Percentiles rank a stretch among this genome's conserved stretches.
Conservation (phyloP, 2,797 vertebrate species). For the Scleropages formosus region DNA sequence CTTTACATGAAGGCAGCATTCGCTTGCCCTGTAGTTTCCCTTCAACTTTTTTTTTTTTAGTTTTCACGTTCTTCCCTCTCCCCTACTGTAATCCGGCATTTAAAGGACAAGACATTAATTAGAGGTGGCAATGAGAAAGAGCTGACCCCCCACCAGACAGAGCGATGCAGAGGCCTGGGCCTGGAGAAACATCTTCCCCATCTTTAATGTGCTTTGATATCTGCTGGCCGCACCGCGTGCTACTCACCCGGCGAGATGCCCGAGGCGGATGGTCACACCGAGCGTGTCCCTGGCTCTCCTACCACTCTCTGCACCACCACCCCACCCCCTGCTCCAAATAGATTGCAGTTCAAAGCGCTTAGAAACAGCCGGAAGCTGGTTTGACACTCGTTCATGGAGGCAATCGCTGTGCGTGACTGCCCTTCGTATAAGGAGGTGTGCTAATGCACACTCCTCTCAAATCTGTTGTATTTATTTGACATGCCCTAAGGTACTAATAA, state of each 20-base stretch:
- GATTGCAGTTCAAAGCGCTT: constrained; percentile 25
- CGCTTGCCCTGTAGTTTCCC: background rate
- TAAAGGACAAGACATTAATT: constrained; percentile 16
- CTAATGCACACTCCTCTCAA: background rate
- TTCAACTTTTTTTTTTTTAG: background rate
- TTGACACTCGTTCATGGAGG: constrained; percentile 3
- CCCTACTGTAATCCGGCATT: constrained; percentile 1
- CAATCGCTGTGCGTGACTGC: background rate
- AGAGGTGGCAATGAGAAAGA: constrained; percentile 18
- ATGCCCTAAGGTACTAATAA: background rate
- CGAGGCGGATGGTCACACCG: background rate
- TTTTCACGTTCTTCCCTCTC: background rate
- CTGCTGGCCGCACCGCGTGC: background rate
- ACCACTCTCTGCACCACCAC: background rate
- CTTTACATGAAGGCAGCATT: background rate
- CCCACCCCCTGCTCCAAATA: background rate
- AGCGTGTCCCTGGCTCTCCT: constrained; percentile 10
- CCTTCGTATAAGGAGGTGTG: background rate
- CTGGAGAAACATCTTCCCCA: background rate
- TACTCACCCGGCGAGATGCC: background rate
- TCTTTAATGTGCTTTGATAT: constrained; percentile 27
- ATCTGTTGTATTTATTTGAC: background rate
- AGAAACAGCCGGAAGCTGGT: constrained; percentile 25
- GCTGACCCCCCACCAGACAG: constrained; percentile 13
- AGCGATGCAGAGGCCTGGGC: background rate